Percentiles rank a stretch among this genome's conserved stretches.
phyloP scores from a whole-genome alignment of 1,140 invertebrate species.

The Laupala kohalensis region DNA sequence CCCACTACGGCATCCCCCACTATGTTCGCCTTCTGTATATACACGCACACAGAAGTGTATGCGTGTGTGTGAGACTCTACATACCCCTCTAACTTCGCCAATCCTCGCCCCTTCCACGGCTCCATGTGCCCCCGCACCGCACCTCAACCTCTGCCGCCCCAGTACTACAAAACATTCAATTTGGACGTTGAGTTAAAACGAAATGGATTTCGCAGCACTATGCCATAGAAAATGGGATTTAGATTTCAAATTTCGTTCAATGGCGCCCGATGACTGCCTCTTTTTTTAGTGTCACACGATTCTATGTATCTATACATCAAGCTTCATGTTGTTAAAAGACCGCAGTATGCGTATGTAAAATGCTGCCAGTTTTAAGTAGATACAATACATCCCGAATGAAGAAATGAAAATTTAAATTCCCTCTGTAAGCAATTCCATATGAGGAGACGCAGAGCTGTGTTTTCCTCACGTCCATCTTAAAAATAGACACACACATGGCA shows the following conservation, averaged over 20 bases:
- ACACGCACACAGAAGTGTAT: background rate
- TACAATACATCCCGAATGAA: too few relatives aligned
- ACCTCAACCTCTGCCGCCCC: constrained; percentile 13
- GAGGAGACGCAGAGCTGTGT: too few relatives aligned
- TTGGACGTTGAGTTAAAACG: constrained; percentile 29
- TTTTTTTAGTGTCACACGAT: constrained; percentile 5
- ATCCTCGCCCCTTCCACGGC: constrained; percentile 8
- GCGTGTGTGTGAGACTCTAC: background rate
- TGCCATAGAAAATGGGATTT: constrained; percentile 15
- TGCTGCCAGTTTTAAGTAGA: background rate
- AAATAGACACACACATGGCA: too few relatives aligned
- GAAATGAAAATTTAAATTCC: too few relatives aligned
- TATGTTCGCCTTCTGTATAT: background rate
- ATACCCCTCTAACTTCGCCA: constrained; percentile 9
- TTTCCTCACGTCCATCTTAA: too few relatives aligned
- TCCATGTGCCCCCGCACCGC: constrained; percentile 8
- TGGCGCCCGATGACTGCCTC: constrained; percentile 9
- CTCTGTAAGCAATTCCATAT: too few relatives aligned
- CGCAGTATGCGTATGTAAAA: background rate
- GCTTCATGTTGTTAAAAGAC: background rate
- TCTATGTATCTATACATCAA: background rate
- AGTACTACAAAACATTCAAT: constrained; percentile 32
- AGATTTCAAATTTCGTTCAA: constrained; percentile 17
- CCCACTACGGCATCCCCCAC: background rate
- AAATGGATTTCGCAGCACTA: constrained; percentile 29